Evolutionary conservation across 1,140 invertebrate species (phyloP), one percentile per base, ranked within the genome.

Genomic region (Laupala kohalensis): DNA sequence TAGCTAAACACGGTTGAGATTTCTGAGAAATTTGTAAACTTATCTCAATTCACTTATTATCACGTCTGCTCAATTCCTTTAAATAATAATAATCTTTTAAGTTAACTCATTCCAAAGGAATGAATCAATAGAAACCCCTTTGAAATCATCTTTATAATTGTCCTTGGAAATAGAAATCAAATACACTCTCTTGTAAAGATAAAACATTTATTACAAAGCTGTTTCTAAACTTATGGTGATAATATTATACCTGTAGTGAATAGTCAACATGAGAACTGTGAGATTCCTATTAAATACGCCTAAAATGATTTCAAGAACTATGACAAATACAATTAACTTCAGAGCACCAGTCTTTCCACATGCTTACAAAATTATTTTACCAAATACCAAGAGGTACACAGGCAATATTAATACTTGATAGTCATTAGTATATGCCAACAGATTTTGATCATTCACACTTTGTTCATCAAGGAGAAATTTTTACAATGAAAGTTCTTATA

Each of bases 401-500:
- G n/a, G n/a, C n/a, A n/a, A n/a, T n/a, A n/a, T n/a, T n/a, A n/a
- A n/a, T n/a, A n/a, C n/a, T n/a, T n/a, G n/a, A n/a, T n/a, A n/a
- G n/a, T n/a, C n/a, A n/a, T n/a, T n/a, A n/a, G n/a, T n/a, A n/a
- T n/a, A n/a, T n/a, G n/a, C n/a, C n/a, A n/a, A n/a, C n/a, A n/a
- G n/a, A n/a, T n/a, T n/a, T n/a, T n/a, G n/a, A n/a, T n/a, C n/a
- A n/a, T n/a, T n/a, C n/a, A n/a, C n/a, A n/a, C n/a, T n/a, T n/a
- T n/a, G n/a, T 53, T 53, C 9, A 53, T 13, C 9, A 53, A 53
- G 30, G 27, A 63, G 23, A 69, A 12, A 25, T 69, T 37, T 69
- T 67, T 30, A 71, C n/a, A 67, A 37, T 37, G 67, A 62, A 71
- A 63, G 69, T 27, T 53, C 63, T 66, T n/a, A 30, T 71, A 30